Conservation (phyloP, 2,797 vertebrate genomes). For the Schizopygopsis malacanthus region DNA sequence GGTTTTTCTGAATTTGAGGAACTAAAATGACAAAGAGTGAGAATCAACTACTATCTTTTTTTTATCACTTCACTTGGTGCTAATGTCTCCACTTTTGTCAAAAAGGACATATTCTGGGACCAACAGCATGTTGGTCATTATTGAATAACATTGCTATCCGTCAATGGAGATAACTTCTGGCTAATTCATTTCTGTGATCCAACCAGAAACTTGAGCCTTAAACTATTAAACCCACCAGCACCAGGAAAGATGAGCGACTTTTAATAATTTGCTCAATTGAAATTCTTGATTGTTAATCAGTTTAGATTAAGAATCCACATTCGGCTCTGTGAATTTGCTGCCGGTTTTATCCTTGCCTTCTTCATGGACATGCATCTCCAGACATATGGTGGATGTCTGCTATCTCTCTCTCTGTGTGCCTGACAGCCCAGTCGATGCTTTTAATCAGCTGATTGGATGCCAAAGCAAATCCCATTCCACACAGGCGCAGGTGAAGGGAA, state of each 20-base stretch:
- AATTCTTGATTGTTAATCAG: background rate
- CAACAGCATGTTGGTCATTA: background rate
- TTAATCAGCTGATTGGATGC: constrained; percentile 49
- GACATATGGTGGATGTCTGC: constrained; percentile 2
- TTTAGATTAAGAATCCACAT: background rate
- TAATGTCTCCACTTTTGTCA: background rate
- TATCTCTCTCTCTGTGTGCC: background rate
- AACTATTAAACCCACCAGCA: background rate
- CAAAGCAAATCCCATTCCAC: constrained; percentile 37
- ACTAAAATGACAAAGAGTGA: background rate
- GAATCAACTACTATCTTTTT: background rate
- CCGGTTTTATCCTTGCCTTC: background rate
- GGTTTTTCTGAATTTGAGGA: background rate
- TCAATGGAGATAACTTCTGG: background rate
- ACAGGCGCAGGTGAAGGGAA: constrained; percentile 25
- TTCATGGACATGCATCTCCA: background rate
- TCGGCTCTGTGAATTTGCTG: background rate
- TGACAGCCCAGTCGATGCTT: constrained; percentile 52
- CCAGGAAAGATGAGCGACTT: background rate
- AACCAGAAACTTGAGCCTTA: background rate
- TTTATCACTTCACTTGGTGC: too few species aligned
- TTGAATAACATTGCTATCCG: background rate
- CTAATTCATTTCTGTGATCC: background rate
- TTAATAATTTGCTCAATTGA: background rate
- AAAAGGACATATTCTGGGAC: background rate